These are phyloP conservation scores for Notamacropus eugenii DNA, from an alignment of 2,797 vertebrate genomes.

Conservation along the genomic window DNA sequence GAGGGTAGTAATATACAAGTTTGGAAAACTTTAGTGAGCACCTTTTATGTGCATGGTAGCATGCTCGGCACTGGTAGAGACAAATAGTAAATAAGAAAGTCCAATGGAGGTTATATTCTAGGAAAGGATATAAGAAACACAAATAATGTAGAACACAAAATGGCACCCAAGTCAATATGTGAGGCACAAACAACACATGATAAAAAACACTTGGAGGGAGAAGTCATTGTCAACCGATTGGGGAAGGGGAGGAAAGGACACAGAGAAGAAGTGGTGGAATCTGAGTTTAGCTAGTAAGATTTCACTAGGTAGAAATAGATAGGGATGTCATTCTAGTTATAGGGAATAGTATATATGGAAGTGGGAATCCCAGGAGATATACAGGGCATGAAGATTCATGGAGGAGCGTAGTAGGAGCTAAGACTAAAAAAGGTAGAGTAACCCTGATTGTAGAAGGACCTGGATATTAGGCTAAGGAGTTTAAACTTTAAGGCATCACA, in stretches of 20 bases:
- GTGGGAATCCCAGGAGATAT: background rate
- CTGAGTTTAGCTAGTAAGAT: background rate
- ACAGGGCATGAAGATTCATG: background rate
- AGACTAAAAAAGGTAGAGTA: background rate
- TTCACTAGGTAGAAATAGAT: background rate
- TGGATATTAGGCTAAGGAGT: background rate
- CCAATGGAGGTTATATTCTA: background rate
- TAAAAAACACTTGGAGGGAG: background rate
- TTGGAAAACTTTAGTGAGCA: background rate
- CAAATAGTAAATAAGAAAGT: background rate
- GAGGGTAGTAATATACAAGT: background rate
- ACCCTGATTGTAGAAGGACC: background rate
- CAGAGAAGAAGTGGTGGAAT: background rate
- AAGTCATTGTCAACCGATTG: background rate
- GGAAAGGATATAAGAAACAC: background rate
- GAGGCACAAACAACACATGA: background rate
- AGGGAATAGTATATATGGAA: background rate
- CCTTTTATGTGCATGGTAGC: background rate
- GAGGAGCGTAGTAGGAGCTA: background rate
- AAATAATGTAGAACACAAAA: background rate
- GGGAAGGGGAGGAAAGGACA: background rate
- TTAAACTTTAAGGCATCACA: background rate
- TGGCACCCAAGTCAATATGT: background rate
- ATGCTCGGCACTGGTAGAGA: background rate
- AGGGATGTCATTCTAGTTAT: background rate